Evolutionary conservation across 23 tunicate genomes (phyloP).

Genomic region (Trididemnum clinides): DNA sequence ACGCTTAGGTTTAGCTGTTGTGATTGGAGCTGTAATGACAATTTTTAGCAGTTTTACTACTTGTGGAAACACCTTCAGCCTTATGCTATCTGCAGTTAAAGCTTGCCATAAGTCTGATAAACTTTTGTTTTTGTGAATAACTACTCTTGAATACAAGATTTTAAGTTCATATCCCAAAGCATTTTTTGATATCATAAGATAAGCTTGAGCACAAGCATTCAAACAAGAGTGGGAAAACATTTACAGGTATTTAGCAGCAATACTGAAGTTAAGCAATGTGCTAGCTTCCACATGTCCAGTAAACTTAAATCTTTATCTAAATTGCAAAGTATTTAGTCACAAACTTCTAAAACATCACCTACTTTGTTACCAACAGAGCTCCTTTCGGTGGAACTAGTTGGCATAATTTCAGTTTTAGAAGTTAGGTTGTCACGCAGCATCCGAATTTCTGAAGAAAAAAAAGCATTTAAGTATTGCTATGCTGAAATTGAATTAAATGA

Average conservation of each 20-base stretch:
- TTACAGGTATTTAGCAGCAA: too few relatives aligned
- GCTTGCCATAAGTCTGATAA: too few relatives aligned
- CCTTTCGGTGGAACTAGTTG: too few relatives aligned
- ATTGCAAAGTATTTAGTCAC: slow-evolving; percentile 6
- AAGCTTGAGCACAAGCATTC: background rate
- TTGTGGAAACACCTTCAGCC: background rate
- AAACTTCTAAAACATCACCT: slow-evolving; percentile 2
- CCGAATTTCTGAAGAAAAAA: too few relatives aligned
- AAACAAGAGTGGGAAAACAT: too few relatives aligned
- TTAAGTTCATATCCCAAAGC: background rate
- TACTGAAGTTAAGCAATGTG: background rate
- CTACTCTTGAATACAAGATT: background rate
- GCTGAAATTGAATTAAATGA: too few relatives aligned
- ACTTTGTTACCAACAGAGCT: background rate
- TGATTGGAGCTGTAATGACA: slow-evolving; percentile 11
- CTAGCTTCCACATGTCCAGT: slow-evolving; percentile 8
- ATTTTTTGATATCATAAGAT: background rate
- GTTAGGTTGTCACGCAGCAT: too few relatives aligned
- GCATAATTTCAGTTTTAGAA: too few relatives aligned
- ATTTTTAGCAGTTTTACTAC: slow-evolving; percentile 2
- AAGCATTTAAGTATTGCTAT: too few relatives aligned
- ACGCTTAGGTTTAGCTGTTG: background rate
- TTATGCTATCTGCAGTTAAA: background rate
- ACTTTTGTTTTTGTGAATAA: too few relatives aligned
- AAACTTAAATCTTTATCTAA: background rate